These are phyloP conservation scores for Lamellibrachia columna DNA, from an alignment of 2,888 invertebrate genomes.

Conservation along the genomic window DNA sequence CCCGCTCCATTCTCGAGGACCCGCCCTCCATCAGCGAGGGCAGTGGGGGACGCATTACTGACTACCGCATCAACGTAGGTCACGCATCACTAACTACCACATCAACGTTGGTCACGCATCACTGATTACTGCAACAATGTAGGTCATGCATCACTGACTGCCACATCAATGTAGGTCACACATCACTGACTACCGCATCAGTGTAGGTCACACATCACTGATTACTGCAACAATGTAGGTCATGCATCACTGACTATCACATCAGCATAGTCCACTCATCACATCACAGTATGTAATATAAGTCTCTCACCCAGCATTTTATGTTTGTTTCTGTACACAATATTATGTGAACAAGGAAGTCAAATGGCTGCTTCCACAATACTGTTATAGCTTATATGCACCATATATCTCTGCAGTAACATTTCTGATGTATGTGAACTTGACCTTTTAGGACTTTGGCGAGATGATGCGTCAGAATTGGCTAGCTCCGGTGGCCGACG, in stretches of 20 bases:
- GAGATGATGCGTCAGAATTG: constrained; percentile 86
- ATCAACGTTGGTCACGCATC: too few species aligned
- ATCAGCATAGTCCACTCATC: too few species aligned
- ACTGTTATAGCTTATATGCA: too few species aligned
- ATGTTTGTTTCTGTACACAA: too few species aligned
- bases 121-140: constrained; percentile 51
- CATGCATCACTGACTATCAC: background rate
- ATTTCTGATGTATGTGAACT: background rate
- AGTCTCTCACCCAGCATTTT: too few species aligned
- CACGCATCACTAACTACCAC: constrained; percentile 22
- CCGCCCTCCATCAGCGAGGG: constrained; percentile 95
- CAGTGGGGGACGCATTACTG: constrained; percentile 90
- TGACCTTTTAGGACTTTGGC: constrained; percentile 77
- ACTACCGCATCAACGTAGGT: constrained; percentile 77
- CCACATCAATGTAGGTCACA: constrained; percentile 69
- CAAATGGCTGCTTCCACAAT: too few species aligned
- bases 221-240: too few species aligned
- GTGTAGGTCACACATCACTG: constrained; percentile 33
- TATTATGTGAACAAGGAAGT: too few species aligned
- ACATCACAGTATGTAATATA: too few species aligned
- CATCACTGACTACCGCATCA: background rate
- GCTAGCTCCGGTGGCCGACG: constrained; percentile 75
- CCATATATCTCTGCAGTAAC: too few species aligned
- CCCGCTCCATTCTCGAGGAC: constrained; percentile 88
- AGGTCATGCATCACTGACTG: constrained; percentile 95